Evolutionary conservation across 2,888 invertebrate species (phyloP).

Genomic region (Nomada lathburiana): DNA sequence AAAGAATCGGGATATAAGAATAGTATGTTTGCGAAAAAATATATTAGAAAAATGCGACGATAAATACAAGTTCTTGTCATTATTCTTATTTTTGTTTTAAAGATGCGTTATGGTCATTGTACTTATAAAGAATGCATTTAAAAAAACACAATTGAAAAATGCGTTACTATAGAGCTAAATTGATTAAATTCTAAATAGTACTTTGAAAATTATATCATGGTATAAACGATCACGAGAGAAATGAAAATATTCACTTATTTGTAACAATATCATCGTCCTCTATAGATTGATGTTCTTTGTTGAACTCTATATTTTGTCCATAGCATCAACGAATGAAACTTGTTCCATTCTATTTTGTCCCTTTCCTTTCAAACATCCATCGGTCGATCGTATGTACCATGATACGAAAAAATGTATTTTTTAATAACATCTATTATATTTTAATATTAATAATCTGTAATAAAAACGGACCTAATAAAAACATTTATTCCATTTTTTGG

Average conservation of each 20-base stretch:
- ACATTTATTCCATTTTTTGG: slow-evolving; percentile 79
- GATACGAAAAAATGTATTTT: slow-evolving; percentile 74
- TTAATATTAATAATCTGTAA: slow-evolving; percentile 78
- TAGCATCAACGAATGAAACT: background rate
- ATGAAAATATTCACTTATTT: slow-evolving; percentile 49
- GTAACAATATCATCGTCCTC: slow-evolving; percentile 46
- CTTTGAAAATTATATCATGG: slow-evolving; percentile 75
- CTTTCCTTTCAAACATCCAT: background rate
- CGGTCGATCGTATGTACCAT: slow-evolving; percentile 73
- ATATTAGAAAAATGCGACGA: slow-evolving; percentile 16
- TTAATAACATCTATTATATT: slow-evolving; percentile 77
- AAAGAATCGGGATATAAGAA: slow-evolving; percentile 25
- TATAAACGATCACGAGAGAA: slow-evolving; percentile 66
- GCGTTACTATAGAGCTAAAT: slow-evolving; percentile 78
- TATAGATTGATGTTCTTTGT: slow-evolving; percentile 12
- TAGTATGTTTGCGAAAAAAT: slow-evolving; percentile 31
- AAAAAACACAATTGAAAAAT: slow-evolving; percentile 76
- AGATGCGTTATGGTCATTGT: slow-evolving; percentile 43
- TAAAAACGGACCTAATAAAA: slow-evolving; percentile 82
- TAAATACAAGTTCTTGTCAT: background rate
- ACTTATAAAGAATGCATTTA: slow-evolving; percentile 73
- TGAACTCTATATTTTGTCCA: background rate
- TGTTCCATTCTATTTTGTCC: background rate
- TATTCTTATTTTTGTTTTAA: background rate
- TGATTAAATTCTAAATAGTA: slow-evolving; percentile 80